These are phyloP conservation scores for Ashinkailepas kermadecensis DNA, from an alignment of 2,888 invertebrate genomes.

Conservation along the genomic window DNA sequence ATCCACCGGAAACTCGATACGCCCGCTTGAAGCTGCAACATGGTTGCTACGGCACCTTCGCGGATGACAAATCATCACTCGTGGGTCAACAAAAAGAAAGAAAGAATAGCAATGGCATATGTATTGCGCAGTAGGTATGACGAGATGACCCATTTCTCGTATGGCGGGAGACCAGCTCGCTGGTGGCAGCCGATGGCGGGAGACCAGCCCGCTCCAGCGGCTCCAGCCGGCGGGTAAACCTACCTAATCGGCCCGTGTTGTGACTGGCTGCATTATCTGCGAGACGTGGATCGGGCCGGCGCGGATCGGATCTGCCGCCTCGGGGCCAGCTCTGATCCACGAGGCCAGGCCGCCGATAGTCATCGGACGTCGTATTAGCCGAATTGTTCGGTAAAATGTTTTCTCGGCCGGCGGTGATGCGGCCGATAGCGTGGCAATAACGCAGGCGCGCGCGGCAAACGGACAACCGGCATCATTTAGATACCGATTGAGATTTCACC, in stretches of 20 bases:
- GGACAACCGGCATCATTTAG: slow-evolving; percentile 8
- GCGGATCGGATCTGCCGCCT: neutral
- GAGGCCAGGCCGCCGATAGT: neutral
- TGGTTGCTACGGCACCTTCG: too few species aligned
- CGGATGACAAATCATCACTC: too few species aligned
- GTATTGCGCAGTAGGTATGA: too few species aligned
- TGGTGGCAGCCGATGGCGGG: too few species aligned
- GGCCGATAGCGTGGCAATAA: neutral
- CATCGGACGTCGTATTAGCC: slow-evolving; percentile 15
- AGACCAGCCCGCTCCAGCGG: too few species aligned
- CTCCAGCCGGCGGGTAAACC: too few species aligned
- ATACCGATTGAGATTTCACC: slow-evolving; percentile 22
- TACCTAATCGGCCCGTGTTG: neutral
- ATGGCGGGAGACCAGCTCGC: too few species aligned
- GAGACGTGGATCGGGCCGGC: neutral
- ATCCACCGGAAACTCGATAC: too few species aligned
- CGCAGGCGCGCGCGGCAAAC: neutral
- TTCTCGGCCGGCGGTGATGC: neutral
- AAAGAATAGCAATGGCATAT: too few species aligned
- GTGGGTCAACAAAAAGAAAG: too few species aligned
- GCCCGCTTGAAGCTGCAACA: too few species aligned
- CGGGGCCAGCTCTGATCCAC: neutral
- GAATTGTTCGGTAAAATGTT: slow-evolving; percentile 19
- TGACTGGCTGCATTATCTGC: neutral
- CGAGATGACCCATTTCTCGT: too few species aligned